A percentile compares a stretch with the other conserved stretches of the same genome.
These are phyloP conservation scores for Helicoverpa assulta DNA, from an alignment of 2,888 invertebrate species.

Conservation along the genomic window DNA sequence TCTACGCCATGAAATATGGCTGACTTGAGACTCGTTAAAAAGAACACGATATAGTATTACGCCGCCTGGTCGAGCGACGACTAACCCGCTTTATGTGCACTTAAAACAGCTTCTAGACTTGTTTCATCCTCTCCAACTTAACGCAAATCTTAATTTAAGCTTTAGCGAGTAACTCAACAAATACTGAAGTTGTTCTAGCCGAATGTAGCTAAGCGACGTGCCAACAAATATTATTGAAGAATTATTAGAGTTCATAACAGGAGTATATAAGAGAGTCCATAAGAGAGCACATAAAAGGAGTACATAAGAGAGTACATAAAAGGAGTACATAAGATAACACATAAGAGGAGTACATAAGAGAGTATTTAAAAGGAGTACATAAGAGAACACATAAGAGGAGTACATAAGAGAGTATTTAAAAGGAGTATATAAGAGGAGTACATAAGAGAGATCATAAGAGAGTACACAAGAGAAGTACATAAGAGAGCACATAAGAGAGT, in stretches of 20 bases:
- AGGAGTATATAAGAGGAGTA: too few relatives aligned
- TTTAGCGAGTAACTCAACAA: conserved; percentile 72
- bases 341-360: too few relatives aligned
- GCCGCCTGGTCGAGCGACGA: conserved; percentile 77
- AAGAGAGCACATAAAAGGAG: too few relatives aligned
- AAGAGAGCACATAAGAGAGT: too few relatives aligned
- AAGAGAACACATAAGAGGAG: too few relatives aligned
- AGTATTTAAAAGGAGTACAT: too few relatives aligned
- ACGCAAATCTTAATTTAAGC: conserved; percentile 85
- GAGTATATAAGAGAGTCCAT: too few relatives aligned
- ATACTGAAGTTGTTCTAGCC: conserved; percentile 72
- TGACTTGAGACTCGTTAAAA: conserved; percentile 83
- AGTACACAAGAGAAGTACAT: too few relatives aligned
- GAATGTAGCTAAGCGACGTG: conserved; percentile 39
- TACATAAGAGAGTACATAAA: too few relatives aligned
- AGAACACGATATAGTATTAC: conserved; percentile 84
- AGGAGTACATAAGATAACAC: too few relatives aligned
- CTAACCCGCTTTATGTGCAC: conserved; percentile 86
- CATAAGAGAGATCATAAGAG: too few relatives aligned
- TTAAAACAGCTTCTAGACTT: conserved; percentile 84
- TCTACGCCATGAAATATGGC: conserved; percentile 79
- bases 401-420: too few relatives aligned
- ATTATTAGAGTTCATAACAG: not conserved
- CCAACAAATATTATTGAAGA: conserved; percentile 6
- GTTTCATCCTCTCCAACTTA: conserved; percentile 83